These are phyloP conservation scores for Hoplodrina blanda DNA, from an alignment of 2,888 invertebrate genomes.

Conservation along the genomic window DNA sequence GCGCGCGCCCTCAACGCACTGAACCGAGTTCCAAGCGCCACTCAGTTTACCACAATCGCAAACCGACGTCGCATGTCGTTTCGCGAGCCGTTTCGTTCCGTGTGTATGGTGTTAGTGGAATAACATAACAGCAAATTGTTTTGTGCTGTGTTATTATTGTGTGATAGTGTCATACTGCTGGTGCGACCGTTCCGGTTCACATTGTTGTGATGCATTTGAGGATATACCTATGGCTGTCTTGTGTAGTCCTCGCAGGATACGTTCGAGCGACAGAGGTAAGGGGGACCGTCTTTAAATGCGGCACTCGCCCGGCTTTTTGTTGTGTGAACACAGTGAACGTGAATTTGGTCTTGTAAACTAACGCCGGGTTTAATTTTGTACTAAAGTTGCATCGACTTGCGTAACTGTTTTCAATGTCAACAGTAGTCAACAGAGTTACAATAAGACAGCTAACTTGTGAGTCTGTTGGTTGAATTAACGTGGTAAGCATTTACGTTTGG, in stretches of 20 bases:
- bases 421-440: conserved; percentile 71
- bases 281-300: conserved; percentile 88
- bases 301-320: conserved; percentile 87
- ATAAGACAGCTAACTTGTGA: conserved; percentile 58
- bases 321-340: conserved; percentile 70
- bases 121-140: conserved; percentile 88
- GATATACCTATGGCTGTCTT: conserved; percentile 94
- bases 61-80: conserved; percentile 83
- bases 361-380: conserved; percentile 58
- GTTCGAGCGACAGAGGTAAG: conserved; percentile 94
- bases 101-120: conserved; percentile 88
- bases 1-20: conserved; percentile 80
- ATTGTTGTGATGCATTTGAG: conserved; percentile 94
- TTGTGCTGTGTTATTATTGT: conserved; percentile 85
- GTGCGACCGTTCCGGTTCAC: conserved; percentile 83
- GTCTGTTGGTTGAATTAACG: conserved; percentile 53
- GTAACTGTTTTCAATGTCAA: conserved; percentile 88
- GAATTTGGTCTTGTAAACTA: conserved; percentile 59
- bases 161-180: conserved; percentile 84
- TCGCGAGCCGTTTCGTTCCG: conserved; percentile 81
- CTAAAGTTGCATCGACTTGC: conserved; percentile 80
- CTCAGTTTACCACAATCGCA: conserved; percentile 86
- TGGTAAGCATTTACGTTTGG: conserved; percentile 61
- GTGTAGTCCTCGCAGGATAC: conserved; percentile 93
- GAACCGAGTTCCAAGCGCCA: conserved; percentile 84